These are phyloP conservation scores for Cotesia typhae DNA, from an alignment of 1,140 invertebrate species.

Conservation along the genomic window DNA sequence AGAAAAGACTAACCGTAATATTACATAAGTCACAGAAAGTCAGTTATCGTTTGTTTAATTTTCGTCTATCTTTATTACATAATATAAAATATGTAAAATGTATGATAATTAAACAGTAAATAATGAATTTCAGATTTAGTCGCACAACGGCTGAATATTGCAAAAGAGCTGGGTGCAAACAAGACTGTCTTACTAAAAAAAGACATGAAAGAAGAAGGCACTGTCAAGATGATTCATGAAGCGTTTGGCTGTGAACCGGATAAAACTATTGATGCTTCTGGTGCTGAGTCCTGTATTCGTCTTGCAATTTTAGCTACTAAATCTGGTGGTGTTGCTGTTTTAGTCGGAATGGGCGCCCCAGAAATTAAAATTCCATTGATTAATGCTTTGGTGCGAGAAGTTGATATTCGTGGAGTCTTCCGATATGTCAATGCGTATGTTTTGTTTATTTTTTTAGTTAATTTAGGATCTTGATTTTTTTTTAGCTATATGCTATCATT, in stretches of 20 bases:
- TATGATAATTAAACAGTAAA: too few relatives aligned
- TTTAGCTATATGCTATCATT: too few relatives aligned
- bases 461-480: too few relatives aligned
- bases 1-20: too few relatives aligned
- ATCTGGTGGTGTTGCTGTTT: slow-evolving; percentile 81
- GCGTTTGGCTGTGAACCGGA: slow-evolving; percentile 76
- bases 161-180: slow-evolving; percentile 86
- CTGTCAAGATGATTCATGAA: slow-evolving; percentile 71
- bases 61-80: too few relatives aligned
- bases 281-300: slow-evolving; percentile 80
- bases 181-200: slow-evolving; percentile 71
- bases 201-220: slow-evolving; percentile 69
- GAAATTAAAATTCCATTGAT: slow-evolving; percentile 85
- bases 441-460: neutral
- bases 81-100: too few relatives aligned
- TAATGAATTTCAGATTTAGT: slow-evolving; percentile 72
- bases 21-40: too few relatives aligned
- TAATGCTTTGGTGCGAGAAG: slow-evolving; percentile 81
- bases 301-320: slow-evolving; percentile 81
- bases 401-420: slow-evolving; percentile 92
- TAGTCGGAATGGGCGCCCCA: slow-evolving; percentile 86
- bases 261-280: slow-evolving; percentile 87
- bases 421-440: slow-evolving; percentile 90
- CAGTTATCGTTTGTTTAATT: too few relatives aligned
- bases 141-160: slow-evolving; percentile 78